phyloP scores from a whole-genome alignment of 2,797 vertebrate species.

The Atherinosoma microstoma region DNA sequence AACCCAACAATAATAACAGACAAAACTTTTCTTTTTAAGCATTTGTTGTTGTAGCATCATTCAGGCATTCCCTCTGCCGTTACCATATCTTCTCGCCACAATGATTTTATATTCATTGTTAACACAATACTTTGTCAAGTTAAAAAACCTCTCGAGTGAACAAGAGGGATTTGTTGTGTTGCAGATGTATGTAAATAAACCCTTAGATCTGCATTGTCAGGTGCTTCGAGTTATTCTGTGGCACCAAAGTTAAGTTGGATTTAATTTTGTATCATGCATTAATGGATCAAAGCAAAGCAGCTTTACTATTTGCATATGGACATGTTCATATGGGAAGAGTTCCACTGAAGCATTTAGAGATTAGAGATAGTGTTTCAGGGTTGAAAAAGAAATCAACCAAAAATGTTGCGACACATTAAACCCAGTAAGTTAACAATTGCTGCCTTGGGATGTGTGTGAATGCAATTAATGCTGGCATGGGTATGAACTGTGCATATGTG shows the following conservation, averaged over 20 bases:
- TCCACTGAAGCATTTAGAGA: conserved; percentile 21
- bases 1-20: neutral
- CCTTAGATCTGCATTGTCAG: neutral
- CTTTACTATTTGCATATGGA: conserved; percentile 17
- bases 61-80: neutral
- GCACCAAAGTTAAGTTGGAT: neutral
- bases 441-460: conserved; percentile 7
- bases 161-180: neutral
- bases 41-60: neutral
- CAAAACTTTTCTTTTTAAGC: neutral
- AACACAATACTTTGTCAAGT: neutral
- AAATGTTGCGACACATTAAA: conserved; percentile 7
- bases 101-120: neutral
- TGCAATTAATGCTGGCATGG: neutral
- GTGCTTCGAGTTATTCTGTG: neutral
- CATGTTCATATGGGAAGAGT: conserved; percentile 5
- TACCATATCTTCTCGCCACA: neutral
- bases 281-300: conserved; percentile 49
- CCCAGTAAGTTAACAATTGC: conserved; percentile 5
- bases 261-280: neutral
- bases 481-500: conserved; percentile 19
- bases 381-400: conserved; percentile 21
- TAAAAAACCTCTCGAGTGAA: neutral
- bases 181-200: neutral
- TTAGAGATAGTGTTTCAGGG: neutral